These are phyloP conservation scores for Drosophila arizonae DNA, from an alignment of 1,140 invertebrate genomes.

Conservation along the genomic window DNA sequence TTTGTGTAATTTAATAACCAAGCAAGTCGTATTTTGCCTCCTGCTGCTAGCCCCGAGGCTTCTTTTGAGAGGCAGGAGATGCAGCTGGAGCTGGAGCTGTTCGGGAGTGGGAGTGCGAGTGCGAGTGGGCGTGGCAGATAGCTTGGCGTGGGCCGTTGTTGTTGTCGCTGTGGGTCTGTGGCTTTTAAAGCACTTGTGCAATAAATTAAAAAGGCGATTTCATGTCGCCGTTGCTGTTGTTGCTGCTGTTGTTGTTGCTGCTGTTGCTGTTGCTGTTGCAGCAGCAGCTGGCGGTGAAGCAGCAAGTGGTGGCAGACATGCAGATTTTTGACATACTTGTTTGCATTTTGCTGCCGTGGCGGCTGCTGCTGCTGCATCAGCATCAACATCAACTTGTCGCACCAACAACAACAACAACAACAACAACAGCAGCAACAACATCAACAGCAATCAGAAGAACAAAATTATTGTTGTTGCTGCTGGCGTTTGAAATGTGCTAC, in stretches of 20 bases:
- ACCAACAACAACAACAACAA: slow-evolving; percentile 17
- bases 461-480: slow-evolving; percentile 35
- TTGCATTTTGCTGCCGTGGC: slow-evolving; percentile 78
- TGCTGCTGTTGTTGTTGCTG: slow-evolving; percentile 59
- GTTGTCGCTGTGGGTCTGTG: slow-evolving; percentile 33
- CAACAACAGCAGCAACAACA: slow-evolving; percentile 19
- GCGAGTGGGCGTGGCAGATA: slow-evolving; percentile 20
- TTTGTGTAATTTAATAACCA: slow-evolving; percentile 79
- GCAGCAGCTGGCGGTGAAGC: slow-evolving; percentile 43
- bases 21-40: slow-evolving; percentile 78
- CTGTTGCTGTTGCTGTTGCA: slow-evolving; percentile 33
- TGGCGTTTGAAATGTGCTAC: slow-evolving; percentile 55
- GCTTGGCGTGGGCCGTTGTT: slow-evolving; percentile 54
- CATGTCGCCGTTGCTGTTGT: slow-evolving; percentile 62
- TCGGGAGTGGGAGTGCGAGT: neutral
- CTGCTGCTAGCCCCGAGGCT: slow-evolving; percentile 68
- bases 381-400: slow-evolving; percentile 60
- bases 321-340: slow-evolving; percentile 81
- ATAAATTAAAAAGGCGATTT: slow-evolving; percentile 81
- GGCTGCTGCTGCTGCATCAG: slow-evolving; percentile 36
- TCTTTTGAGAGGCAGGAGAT: slow-evolving; percentile 28
- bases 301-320: slow-evolving; percentile 80
- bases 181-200: slow-evolving; percentile 80
- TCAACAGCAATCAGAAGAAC: slow-evolving; percentile 18
- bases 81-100: neutral